Evolutionary conservation across 2,113 vertebrate species (phyloP).

Genomic region (Takifugu flavidus): DNA sequence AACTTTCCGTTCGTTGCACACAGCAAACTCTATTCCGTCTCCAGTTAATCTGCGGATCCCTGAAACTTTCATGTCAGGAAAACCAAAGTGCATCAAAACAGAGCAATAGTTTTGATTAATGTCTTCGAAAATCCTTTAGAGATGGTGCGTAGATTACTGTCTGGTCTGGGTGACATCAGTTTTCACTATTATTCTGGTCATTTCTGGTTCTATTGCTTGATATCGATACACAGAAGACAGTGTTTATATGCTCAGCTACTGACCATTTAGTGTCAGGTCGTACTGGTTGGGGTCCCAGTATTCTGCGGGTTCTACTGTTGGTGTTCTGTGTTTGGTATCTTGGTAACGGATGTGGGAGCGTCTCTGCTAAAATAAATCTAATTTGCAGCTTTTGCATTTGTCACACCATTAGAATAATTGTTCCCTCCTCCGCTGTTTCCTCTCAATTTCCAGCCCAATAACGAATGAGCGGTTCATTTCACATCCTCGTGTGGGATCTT

Average conservation of each 20-base stretch:
- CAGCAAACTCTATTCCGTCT: conserved; percentile 24
- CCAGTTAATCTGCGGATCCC: conserved; percentile 1
- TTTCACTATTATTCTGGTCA: too few species aligned
- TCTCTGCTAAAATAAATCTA: conserved; percentile 87
- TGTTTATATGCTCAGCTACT: too few species aligned
- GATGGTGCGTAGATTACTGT: neutral
- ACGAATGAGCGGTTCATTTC: conserved; percentile 94
- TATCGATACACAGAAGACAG: too few species aligned
- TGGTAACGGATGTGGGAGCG: conserved; percentile 80
- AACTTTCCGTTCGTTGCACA: conserved; percentile 34
- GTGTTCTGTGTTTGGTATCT: too few species aligned
- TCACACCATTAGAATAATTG: conserved; percentile 99
- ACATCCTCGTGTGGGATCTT: conserved; percentile 82
- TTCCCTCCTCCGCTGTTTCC: conserved; percentile 97
- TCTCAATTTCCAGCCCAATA: conserved; percentile 86
- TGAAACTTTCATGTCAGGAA: conserved; percentile 6
- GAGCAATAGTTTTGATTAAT: neutral
- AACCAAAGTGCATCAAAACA: neutral
- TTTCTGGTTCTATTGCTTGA: too few species aligned
- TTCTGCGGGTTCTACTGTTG: too few species aligned
- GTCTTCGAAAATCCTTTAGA: neutral
- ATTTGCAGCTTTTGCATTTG: conserved; percentile 93
- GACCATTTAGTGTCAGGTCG: too few species aligned
- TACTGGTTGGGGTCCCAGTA: too few species aligned
- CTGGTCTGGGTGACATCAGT: neutral